Base-by-base conservation (phyloP, 2,888 invertebrate genomes). In the Onthophagus sagittarius region DNA sequence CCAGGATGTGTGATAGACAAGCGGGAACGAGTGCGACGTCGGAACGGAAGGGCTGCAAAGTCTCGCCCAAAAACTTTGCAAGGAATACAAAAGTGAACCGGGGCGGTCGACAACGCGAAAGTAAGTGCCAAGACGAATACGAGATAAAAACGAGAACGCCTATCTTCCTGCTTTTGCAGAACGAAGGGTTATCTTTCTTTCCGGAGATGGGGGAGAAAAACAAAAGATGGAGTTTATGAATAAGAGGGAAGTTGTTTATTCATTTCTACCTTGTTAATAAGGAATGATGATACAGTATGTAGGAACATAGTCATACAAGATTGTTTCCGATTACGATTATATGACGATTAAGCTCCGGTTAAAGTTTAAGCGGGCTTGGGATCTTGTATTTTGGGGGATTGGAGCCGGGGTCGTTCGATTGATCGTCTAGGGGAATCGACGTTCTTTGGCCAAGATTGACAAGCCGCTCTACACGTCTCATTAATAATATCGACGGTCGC, bases 401-500 rank as follows among this genome's bases (percentile, higher is more conserved):
- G 23, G 67, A 9, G 5, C 14, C 15, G 23, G 31, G 67, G 67
- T n/a, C 23, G 67, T 23, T 67, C 67, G 67, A 67, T 67, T 67
- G 67, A 67, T 67, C 67, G 32, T 67, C 67, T 23, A 23, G 67
- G n/a, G 67, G 67, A 23, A 23, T n/a, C 23, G 67, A 23, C 31
- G 67, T 23, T 23, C 31, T 23, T 23, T 13, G n/a, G 67, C 67
- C 23, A 63, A 75, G 78, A 78, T 78, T 77, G 78, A 78, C 78
- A 77, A 74, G 73, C 71, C 73, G 75, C 69, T 71, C 75, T 76
- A 77, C 75, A 74, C 75, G 77, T 80, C 79, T 79, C 84, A 83
- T 83, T 84, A 84, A 82, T 83, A 83, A 83, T 83, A 83, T 84
- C 83, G 83, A 82, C 83, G 83, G 82, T 80, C 82, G 81, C 84